phyloP scores from a whole-genome alignment of 2,113 vertebrate species.

The human (Homo sapiens) region DNA sequence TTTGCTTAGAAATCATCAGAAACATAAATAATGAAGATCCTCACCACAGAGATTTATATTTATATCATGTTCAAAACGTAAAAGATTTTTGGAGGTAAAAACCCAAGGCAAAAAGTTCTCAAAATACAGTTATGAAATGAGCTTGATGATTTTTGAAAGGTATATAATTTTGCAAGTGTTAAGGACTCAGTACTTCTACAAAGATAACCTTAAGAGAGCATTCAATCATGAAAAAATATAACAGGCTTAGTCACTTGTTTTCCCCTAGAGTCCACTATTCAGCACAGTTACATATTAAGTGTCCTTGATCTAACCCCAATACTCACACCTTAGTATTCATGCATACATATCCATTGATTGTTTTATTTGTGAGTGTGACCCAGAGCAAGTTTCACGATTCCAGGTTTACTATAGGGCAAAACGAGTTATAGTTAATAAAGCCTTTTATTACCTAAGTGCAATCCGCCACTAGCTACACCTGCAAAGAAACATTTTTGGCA shows the following conservation, averaged over 20 bases:
- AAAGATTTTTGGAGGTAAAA: conserved; percentile 57
- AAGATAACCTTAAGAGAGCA: neutral
- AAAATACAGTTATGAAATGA: conserved; percentile 8
- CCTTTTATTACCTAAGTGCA: neutral
- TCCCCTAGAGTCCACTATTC: neutral
- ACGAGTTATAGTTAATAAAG: neutral
- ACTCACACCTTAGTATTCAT: neutral
- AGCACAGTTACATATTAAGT: neutral
- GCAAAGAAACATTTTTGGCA: neutral
- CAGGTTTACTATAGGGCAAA: neutral
- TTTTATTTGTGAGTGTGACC: neutral
- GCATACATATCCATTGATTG: neutral
- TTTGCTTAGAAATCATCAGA: conserved; percentile 64
- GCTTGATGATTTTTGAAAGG: conserved; percentile 20
- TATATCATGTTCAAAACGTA: conserved; percentile 61
- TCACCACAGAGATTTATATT: conserved; percentile 50
- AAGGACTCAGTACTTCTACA: conserved; percentile 45
- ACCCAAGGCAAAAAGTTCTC: neutral
- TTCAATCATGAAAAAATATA: neutral
- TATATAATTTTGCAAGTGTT: conserved; percentile 44
- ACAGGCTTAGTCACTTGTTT: neutral
- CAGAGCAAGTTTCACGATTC: neutral
- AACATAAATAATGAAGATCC: conserved; percentile 52
- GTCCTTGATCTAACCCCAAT: neutral
- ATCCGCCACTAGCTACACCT: neutral